Evolutionary conservation across 1,140 invertebrate genomes (phyloP), one percentile per base, ranked within the genome.

Genomic region (Druon quercuslanigerum): DNA sequence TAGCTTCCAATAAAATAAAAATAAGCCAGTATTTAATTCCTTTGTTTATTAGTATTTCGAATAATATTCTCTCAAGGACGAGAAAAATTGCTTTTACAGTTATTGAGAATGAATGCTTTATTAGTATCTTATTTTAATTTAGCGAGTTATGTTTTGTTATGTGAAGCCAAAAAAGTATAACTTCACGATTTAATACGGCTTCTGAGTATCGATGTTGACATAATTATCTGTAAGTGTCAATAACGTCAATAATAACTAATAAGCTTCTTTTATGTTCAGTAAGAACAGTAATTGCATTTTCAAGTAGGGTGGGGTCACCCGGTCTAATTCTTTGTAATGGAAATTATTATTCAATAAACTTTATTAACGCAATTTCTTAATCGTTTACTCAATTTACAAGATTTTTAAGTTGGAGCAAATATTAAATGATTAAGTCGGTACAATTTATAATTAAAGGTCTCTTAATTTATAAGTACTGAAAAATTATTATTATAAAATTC

Each of bases 161-260:
- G 5, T 66, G 25, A 66, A 66, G 60, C 60, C 60, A n/a, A 13
- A 66, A 11, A 19, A 66, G 8, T 40, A 20, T 66, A 33, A 40
- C 25, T 40, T 7, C 9, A 40, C 13, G 25, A 33, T 40, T 33
- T 40, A 33, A 40, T 60, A 66, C 33, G 60, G 60, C 60, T 66
- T 66, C 60, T 66, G 60, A 16, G 60, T 40, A 40, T 16, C 40
- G 60, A 66, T 66, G 40, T 66, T 66, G 60, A 17, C 52, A 66
- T 8, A 40, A 33, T 13, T 16, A 66, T 8, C 14, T 66, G 1
- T 33, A 66, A n/a, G 33, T 66, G 13, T 33, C 25, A 46, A 66
- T 66, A 66, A 16, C 16, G 13, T 33, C 25, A 46, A 46, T 46
- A 46, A 46, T 46, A 9, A 46, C 9, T 46, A 9, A 46, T 46